These are phyloP conservation scores for Actias luna DNA, from an alignment of 2,888 invertebrate genomes.

Conservation along the genomic window DNA sequence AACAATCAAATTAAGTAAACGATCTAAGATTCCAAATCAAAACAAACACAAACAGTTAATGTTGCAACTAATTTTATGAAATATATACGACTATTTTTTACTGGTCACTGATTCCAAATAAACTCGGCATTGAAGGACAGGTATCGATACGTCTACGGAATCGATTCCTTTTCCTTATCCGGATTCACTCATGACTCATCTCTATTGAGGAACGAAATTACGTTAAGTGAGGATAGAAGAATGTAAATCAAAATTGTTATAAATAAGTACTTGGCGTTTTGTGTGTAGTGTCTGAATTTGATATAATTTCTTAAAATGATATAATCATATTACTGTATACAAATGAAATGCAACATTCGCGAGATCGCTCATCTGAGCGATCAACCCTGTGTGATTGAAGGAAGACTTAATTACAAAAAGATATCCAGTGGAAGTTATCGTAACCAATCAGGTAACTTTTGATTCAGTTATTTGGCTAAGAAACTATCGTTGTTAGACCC, in stretches of 20 bases:
- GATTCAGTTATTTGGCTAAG: slow-evolving; percentile 23
- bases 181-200: too few species aligned
- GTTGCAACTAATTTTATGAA: too few species aligned
- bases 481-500: not conserved
- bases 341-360: slow-evolving; percentile 88
- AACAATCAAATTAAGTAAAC: too few species aligned
- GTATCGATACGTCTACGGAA: too few species aligned
- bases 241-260: slow-evolving; percentile 1
- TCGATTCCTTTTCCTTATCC: too few species aligned
- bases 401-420: slow-evolving; percentile 87
- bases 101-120: too few species aligned
- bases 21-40: too few species aligned
- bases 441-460: slow-evolving; percentile 65
- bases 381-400: slow-evolving; percentile 84
- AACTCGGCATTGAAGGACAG: too few species aligned
- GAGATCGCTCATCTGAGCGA: slow-evolving; percentile 85
- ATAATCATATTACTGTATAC: slow-evolving; percentile 27
- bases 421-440: slow-evolving; percentile 79
- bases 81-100: too few species aligned
- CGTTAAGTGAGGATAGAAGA: not conserved
- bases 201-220: too few species aligned
- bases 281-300: not conserved
- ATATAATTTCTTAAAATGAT: slow-evolving; percentile 12
- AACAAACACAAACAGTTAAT: too few species aligned
- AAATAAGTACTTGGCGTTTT: not conserved